A percentile compares a stretch with the other conserved stretches of the same genome.
phyloP scores from a whole-genome alignment of 2,113 vertebrate species.

The Meleagris gallopavo region DNA sequence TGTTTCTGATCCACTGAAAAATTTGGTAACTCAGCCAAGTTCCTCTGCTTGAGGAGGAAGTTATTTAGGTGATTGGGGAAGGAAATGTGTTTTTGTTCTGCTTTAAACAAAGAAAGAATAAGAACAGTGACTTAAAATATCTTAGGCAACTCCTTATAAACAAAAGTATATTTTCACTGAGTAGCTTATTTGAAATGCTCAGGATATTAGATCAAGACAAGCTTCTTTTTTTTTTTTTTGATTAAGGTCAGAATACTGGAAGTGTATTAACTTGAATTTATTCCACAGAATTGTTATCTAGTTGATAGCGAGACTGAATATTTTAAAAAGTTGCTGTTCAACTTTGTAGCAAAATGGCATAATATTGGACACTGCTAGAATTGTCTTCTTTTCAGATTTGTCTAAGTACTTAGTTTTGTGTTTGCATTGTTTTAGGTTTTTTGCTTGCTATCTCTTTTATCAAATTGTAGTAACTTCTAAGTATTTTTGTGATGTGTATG shows the following conservation, averaged over 20 bases:
- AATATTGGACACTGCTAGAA: background rate
- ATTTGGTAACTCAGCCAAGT: background rate
- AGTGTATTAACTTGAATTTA: background rate
- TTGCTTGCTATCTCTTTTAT: background rate
- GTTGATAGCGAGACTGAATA: background rate
- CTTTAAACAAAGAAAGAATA: background rate
- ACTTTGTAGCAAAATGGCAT: background rate
- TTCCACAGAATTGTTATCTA: too few relatives aligned
- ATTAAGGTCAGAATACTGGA: too few relatives aligned
- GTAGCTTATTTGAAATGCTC: background rate
- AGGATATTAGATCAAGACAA: background rate
- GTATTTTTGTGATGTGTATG: background rate
- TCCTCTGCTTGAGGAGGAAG: background rate
- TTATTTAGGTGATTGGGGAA: background rate
- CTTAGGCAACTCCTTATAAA: background rate
- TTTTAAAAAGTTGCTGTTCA: background rate
- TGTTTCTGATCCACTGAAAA: background rate
- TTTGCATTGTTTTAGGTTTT: background rate
- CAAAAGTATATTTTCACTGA: background rate
- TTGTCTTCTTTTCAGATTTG: background rate
- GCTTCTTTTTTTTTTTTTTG: background rate
- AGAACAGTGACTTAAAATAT: background rate
- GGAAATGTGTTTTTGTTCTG: background rate
- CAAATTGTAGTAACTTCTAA: background rate
- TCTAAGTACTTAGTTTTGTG: background rate